These are phyloP conservation scores for Atopsyche davidsoni DNA, from an alignment of 1,140 invertebrate genomes.

Conservation along the genomic window DNA sequence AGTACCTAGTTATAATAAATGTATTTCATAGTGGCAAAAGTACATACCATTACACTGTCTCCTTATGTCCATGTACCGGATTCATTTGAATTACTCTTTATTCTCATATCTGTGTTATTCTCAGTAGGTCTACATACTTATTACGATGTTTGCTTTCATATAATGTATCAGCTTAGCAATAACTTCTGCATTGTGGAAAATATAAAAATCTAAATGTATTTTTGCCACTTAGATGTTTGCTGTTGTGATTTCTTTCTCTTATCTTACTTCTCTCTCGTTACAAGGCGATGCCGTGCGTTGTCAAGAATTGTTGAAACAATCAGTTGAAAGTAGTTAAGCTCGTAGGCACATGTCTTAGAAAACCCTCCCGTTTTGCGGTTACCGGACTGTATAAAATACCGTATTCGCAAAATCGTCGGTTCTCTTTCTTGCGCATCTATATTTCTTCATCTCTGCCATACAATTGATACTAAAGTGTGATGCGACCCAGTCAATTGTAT, in stretches of 20 bases:
- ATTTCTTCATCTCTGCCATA: constrained; percentile 16
- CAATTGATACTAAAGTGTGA: constrained; percentile 1
- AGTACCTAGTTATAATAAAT: too few relatives aligned
- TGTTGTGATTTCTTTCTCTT: constrained; percentile 27
- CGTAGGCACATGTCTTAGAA: constrained; percentile 23
- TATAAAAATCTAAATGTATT: constrained; percentile 18
- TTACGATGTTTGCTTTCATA: too few relatives aligned
- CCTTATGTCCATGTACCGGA: too few relatives aligned
- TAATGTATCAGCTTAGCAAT: too few relatives aligned
- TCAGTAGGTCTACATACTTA: too few relatives aligned
- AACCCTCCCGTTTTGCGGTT: constrained; percentile 9
- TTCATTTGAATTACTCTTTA: too few relatives aligned
- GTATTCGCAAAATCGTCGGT: constrained; percentile 3
- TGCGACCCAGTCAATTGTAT: not conserved
- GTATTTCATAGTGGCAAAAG: constrained; percentile 24
- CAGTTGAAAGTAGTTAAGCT: constrained; percentile 27
- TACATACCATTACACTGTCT: not conserved
- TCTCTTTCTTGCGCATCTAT: constrained; percentile 26
- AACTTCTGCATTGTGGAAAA: too few relatives aligned
- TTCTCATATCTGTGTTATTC: too few relatives aligned
- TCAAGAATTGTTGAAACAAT: constrained; percentile 30
- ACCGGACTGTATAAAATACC: constrained; percentile 1
- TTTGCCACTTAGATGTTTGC: constrained; percentile 27
- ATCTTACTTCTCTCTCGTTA: constrained; percentile 27
- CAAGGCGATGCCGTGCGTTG: constrained; percentile 24